Percentiles rank a stretch among this genome's conserved stretches.
phyloP scores from a whole-genome alignment of 1,140 invertebrate genomes.

The Eciton burchellii region DNA sequence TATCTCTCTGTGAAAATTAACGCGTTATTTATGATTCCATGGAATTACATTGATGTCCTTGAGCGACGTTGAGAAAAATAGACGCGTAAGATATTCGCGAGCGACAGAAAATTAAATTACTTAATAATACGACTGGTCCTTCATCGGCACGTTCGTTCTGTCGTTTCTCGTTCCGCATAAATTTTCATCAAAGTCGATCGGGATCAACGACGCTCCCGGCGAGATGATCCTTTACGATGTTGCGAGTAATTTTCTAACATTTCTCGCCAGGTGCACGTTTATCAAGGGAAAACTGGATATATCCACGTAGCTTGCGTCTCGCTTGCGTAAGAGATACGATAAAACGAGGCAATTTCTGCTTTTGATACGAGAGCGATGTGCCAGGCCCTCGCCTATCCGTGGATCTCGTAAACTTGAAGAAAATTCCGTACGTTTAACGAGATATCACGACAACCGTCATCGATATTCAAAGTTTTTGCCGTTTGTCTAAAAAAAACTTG shows the following conservation, averaged over 20 bases:
- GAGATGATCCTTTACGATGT: neutral
- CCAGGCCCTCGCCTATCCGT: too few species aligned
- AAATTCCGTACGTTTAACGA: neutral
- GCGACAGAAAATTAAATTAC: neutral
- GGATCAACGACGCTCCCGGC: neutral
- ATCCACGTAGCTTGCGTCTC: neutral
- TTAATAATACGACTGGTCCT: conserved; percentile 8
- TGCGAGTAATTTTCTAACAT: neutral
- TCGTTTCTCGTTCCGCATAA: conserved; percentile 1
- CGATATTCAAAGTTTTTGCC: neutral
- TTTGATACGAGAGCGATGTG: too few species aligned
- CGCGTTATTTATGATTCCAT: neutral
- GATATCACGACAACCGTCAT: neutral
- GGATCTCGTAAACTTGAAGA: too few species aligned
- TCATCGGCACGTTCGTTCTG: neutral
- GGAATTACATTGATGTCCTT: too few species aligned
- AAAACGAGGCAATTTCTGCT: too few species aligned
- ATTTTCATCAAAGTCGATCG: conserved; percentile 22
- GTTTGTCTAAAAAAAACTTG: conserved; percentile 11
- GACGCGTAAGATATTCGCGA: neutral
- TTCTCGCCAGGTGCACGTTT: conserved; percentile 6
- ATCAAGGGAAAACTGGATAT: conserved; percentile 26
- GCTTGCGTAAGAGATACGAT: too few species aligned
- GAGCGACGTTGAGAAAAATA: too few species aligned
- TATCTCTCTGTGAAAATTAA: neutral